These are phyloP conservation scores for Hofmannophila pseudospretella DNA, from an alignment of 2,888 invertebrate genomes.

Conservation along the genomic window DNA sequence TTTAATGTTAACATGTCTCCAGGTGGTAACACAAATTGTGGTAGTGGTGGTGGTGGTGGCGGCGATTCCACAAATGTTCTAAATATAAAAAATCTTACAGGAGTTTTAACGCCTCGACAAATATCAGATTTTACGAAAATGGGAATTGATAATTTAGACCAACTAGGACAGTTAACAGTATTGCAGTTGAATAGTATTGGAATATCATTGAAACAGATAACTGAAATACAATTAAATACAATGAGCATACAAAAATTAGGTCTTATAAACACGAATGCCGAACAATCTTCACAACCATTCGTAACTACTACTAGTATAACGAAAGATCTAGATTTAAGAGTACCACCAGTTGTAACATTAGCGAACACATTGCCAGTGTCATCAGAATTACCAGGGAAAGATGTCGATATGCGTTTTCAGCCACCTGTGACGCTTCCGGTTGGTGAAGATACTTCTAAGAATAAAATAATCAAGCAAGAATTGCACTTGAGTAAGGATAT, in stretches of 20 bases:
- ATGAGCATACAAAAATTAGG: constrained; percentile 78
- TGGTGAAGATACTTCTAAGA: constrained; percentile 31
- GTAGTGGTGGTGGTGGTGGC: constrained; percentile 43
- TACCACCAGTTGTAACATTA: constrained; percentile 52
- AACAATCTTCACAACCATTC: constrained; percentile 41
- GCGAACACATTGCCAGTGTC: constrained; percentile 34
- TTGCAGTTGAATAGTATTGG: constrained; percentile 79
- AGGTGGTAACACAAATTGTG: no score
- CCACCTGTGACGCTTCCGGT: constrained; percentile 29
- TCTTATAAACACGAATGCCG: constrained; percentile 52
- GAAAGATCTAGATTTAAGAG: constrained; percentile 69
- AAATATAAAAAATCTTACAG: constrained; percentile 76
- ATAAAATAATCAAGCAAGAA: constrained; percentile 34
- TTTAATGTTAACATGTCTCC: constrained; percentile 27
- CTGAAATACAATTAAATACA: constrained; percentile 80
- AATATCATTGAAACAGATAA: constrained; percentile 77
- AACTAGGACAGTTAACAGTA: constrained; percentile 79
- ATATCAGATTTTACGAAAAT: constrained; percentile 78
- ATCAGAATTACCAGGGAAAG: constrained; percentile 60
- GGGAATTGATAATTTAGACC: constrained; percentile 80
- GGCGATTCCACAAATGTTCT: constrained; percentile 55
- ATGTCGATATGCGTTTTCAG: constrained; percentile 72
- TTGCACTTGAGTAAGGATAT: constrained; percentile 50
- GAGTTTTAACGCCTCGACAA: constrained; percentile 75
- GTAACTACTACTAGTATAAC: constrained; percentile 31